Conservation (phyloP, 1,140 invertebrate genomes). For the Drosophila triauraria region DNA sequence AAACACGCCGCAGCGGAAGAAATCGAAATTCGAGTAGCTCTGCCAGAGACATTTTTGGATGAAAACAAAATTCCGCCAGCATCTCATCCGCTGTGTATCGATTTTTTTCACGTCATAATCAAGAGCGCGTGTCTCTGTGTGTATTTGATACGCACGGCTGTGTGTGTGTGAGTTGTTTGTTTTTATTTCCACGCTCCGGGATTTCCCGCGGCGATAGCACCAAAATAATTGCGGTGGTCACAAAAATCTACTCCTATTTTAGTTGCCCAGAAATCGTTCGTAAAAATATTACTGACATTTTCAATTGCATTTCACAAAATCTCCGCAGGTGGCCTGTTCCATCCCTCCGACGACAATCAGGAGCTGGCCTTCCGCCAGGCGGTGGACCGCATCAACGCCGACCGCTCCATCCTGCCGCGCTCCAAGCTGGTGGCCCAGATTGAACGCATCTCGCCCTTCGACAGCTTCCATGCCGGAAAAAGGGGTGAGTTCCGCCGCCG, state of each 20-base stretch:
- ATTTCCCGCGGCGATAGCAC: background rate
- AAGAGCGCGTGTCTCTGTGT: conserved; percentile 63
- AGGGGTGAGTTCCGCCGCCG: conserved; percentile 88
- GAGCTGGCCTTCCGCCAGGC: conserved; percentile 96
- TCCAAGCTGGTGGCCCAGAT: conserved; percentile 94
- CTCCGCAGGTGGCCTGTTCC: conserved; percentile 93
- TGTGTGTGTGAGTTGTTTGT: conserved; percentile 50
- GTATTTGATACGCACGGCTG: conserved; percentile 17
- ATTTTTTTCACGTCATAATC: conserved; percentile 74
- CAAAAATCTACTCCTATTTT: background rate
- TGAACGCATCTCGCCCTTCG: conserved; percentile 94
- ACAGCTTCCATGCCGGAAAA: conserved; percentile 96
- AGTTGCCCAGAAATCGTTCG: too few species aligned
- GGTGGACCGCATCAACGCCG: conserved; percentile 94
- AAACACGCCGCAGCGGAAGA: background rate
- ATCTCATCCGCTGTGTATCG: conserved; percentile 59
- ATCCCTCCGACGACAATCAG: conserved; percentile 88
- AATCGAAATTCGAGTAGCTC: background rate
- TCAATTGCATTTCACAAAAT: background rate
- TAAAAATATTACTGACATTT: conserved; percentile 1
- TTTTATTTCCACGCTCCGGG: conserved; percentile 17
- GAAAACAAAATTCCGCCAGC: conserved; percentile 24
- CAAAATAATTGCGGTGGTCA: background rate
- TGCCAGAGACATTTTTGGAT: background rate
- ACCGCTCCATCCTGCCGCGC: conserved; percentile 91